Conservation (phyloP, 2,113 vertebrate genomes). For the Equus przewalskii region DNA sequence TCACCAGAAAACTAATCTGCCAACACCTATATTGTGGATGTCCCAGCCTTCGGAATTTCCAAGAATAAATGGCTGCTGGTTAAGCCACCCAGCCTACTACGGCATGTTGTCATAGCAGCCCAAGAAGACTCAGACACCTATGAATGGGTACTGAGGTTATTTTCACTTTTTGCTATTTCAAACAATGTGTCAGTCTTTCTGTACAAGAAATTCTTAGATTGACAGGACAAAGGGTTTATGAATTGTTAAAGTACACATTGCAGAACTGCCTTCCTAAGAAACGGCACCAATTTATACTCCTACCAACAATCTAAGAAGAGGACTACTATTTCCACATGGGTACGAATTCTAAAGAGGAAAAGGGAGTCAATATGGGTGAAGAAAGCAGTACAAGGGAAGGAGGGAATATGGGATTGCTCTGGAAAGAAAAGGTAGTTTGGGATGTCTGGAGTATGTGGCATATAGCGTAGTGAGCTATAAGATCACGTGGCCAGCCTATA, state of each 20-base stretch:
- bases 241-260: neutral
- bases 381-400: too few species aligned
- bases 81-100: neutral
- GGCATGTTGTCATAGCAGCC: neutral
- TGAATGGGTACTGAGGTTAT: neutral
- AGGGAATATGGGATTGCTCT: too few species aligned
- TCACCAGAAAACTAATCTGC: neutral
- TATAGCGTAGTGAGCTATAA: too few species aligned
- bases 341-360: neutral
- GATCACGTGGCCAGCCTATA: too few species aligned
- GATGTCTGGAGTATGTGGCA: too few species aligned
- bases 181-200: conserved; percentile 19
- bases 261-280: conserved; percentile 46
- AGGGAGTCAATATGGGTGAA: neutral
- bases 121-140: neutral
- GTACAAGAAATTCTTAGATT: conserved; percentile 6
- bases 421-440: too few species aligned
- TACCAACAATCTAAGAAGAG: neutral
- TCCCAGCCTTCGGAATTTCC: neutral
- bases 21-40: neutral
- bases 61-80: neutral
- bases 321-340: conserved; percentile 20
- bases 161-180: conserved; percentile 50
- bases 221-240: neutral
- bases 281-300: neutral